A percentile compares a stretch with the other conserved stretches of the same genome.
phyloP scores from a whole-genome alignment of 1,140 invertebrate genomes.

The Branchinecta lynchi region DNA sequence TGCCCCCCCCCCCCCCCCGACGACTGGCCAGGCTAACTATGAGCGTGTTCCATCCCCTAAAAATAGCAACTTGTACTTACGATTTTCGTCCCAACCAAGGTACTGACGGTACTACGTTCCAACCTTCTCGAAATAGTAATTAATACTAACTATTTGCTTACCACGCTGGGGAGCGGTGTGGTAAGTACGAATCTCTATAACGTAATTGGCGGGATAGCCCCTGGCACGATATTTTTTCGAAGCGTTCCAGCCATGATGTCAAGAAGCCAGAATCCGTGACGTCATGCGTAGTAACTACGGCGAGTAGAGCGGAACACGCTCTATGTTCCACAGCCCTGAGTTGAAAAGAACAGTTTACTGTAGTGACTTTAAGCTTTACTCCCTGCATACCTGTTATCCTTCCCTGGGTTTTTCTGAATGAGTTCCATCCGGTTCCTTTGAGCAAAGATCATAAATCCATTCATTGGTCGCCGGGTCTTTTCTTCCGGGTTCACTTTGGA shows the following conservation, averaged over 20 bases:
- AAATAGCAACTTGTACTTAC: too few species aligned
- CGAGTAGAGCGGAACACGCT: background rate
- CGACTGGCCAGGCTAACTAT: too few species aligned
- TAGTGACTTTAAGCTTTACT: background rate
- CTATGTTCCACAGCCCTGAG: background rate
- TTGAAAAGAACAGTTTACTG: background rate
- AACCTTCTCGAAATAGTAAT: background rate
- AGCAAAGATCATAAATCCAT: constrained; percentile 43
- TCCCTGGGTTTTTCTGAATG: constrained; percentile 39
- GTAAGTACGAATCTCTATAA: too few species aligned
- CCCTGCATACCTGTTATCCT: constrained; percentile 38
- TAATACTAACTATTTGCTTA: too few species aligned
- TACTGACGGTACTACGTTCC: background rate
- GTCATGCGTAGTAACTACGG: too few species aligned
- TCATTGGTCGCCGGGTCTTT: constrained; percentile 37
- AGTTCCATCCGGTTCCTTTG: constrained; percentile 36
- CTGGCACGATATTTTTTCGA: background rate
- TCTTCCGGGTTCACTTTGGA: background rate
- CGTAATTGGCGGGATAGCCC: too few species aligned
- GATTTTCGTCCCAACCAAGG: background rate
- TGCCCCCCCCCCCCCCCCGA: too few species aligned
- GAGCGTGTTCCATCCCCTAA: too few species aligned
- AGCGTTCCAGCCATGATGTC: background rate
- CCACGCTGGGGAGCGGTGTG: too few species aligned
- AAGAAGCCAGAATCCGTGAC: background rate